Conservation (phyloP, 2,888 invertebrate species). For the Drosophila birchii region DNA sequence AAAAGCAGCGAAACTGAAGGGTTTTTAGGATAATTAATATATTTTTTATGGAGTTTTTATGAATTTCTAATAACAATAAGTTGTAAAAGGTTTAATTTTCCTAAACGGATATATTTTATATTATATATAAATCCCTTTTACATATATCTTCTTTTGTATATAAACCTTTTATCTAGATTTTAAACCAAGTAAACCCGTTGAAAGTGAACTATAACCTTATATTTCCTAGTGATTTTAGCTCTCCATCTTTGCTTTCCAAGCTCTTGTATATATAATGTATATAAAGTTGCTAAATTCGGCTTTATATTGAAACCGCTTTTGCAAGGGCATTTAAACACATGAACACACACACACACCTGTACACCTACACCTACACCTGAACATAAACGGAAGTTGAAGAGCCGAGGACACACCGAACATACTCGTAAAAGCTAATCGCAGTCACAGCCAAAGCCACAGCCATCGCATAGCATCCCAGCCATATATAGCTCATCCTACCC, state of each 20-base stretch:
- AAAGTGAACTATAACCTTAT: background rate
- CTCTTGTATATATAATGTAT: slow-evolving; percentile 1
- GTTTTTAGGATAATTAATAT: background rate
- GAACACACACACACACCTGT: slow-evolving; percentile 28
- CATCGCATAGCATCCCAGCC: slow-evolving; percentile 23
- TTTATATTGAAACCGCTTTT: slow-evolving; percentile 27
- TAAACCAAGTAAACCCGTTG: background rate
- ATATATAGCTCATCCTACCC: slow-evolving; percentile 23
- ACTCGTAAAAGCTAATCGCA: slow-evolving; percentile 74
- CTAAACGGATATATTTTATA: too few species aligned
- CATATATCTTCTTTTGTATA: background rate
- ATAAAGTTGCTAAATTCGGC: slow-evolving; percentile 9
- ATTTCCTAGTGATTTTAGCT: background rate
- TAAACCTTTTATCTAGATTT: background rate
- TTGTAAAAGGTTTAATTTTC: background rate
- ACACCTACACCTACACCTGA: slow-evolving; percentile 29
- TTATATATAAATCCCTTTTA: background rate
- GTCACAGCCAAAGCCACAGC: slow-evolving; percentile 62
- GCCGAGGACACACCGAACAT: slow-evolving; percentile 46
- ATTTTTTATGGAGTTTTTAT: too few species aligned
- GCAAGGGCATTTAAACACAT: slow-evolving; percentile 42
- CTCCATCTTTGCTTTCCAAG: slow-evolving; percentile 6
- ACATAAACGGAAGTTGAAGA: slow-evolving; percentile 30
- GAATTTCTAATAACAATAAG: background rate
- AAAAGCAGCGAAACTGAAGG: background rate